phyloP scores from a whole-genome alignment of 2,113 vertebrate species.

The Galeopterus variegatus region DNA sequence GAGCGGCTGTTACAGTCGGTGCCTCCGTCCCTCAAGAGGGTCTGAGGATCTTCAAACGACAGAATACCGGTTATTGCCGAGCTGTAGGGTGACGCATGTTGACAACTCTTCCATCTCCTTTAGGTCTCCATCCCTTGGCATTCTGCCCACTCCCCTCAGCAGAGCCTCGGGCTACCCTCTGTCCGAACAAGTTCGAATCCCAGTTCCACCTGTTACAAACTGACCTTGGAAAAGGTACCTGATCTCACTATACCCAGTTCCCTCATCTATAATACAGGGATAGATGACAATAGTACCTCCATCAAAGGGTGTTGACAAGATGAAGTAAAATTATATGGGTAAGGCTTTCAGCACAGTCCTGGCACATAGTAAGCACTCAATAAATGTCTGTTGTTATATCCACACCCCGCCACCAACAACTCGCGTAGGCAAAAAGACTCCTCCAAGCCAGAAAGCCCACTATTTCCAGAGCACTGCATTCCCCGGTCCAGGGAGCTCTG shows the following conservation, averaged over 20 bases:
- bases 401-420: background rate
- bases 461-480: background rate
- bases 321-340: background rate
- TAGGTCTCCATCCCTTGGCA: background rate
- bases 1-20: no score
- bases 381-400: background rate
- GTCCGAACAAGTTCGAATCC: background rate
- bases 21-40: no score
- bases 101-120: background rate
- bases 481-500: background rate
- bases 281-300: background rate
- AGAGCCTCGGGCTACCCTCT: background rate
- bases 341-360: background rate
- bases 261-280: background rate
- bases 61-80: background rate
- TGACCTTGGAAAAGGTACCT: background rate
- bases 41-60: no score
- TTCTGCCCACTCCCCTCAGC: background rate
- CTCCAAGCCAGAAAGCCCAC: background rate
- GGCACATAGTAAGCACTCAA: background rate
- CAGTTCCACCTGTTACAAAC: background rate
- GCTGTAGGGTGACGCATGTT: background rate
- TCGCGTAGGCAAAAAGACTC: background rate
- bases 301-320: background rate
- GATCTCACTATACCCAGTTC: background rate